phyloP scores from a whole-genome alignment of 2,797 vertebrate genomes.

The Jordanella pulchra region DNA sequence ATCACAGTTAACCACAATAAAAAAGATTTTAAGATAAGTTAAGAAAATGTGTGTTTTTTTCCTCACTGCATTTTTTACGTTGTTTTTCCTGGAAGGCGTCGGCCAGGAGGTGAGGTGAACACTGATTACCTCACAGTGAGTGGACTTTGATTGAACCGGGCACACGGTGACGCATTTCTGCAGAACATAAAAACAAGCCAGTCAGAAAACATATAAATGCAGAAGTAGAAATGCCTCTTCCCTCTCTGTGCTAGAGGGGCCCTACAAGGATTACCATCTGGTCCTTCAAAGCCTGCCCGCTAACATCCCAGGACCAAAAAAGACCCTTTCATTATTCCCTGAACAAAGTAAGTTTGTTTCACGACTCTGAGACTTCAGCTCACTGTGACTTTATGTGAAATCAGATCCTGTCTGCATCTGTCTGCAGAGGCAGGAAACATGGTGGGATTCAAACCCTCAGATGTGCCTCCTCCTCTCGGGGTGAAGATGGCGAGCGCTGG shows the following conservation, averaged over 20 bases:
- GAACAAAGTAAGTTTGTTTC: conserved; percentile 62
- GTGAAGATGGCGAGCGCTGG: conserved; percentile 88
- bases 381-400: not conserved
- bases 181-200: conserved; percentile 66
- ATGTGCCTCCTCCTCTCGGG: conserved; percentile 81
- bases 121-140: conserved; percentile 70
- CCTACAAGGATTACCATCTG: conserved; percentile 63
- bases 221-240: conserved; percentile 45
- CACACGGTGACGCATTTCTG: conserved; percentile 76
- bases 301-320: conserved; percentile 7
- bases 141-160: conserved; percentile 80
- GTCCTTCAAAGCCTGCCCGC: conserved; percentile 23
- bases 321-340: conserved; percentile 17
- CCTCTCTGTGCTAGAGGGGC: conserved; percentile 33
- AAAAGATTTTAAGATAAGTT: not conserved
- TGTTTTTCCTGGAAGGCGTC: conserved; percentile 46
- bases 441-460: conserved; percentile 83
- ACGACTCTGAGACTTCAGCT: not conserved
- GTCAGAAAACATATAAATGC: conserved; percentile 70
- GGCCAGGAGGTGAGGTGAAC: conserved; percentile 69
- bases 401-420: conserved; percentile 13
- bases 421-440: conserved; percentile 67
- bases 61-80: conserved; percentile 22
- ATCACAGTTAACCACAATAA: not conserved
- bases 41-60: not conserved